Percentiles rank a stretch among this genome's conserved stretches.
Evolutionary conservation across 2,797 vertebrate genomes (phyloP).

Genomic region (Sebastes paucispinis): DNA sequence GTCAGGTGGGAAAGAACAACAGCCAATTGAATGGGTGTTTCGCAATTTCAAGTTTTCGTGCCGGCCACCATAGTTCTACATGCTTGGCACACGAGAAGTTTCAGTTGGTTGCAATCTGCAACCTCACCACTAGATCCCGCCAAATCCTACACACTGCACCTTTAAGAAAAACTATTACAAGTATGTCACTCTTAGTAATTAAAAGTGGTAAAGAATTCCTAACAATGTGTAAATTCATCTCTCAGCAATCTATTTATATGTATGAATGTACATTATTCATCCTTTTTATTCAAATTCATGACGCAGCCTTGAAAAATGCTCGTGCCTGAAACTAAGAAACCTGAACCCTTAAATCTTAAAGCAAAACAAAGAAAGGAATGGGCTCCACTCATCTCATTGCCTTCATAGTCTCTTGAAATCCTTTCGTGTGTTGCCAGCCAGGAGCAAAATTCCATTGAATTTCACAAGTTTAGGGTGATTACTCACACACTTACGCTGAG

Average conservation of each 20-base stretch:
- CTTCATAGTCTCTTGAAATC: not conserved
- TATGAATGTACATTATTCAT: not conserved
- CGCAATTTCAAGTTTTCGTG: too few species aligned
- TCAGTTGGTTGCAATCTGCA: too few species aligned
- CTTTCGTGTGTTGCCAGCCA: not conserved
- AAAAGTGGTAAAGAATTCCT: too few species aligned
- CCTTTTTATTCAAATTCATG: not conserved
- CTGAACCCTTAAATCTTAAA: not conserved
- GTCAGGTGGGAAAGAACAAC: too few species aligned
- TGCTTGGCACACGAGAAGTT: too few species aligned
- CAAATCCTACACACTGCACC: too few species aligned
- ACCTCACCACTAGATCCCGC: too few species aligned
- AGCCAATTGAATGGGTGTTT: too few species aligned
- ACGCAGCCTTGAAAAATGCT: not conserved
- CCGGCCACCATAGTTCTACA: too few species aligned
- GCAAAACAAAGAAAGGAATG: not conserved
- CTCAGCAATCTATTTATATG: not conserved
- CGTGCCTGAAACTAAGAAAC: not conserved
- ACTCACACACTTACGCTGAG: not conserved
- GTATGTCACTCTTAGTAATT: not conserved
- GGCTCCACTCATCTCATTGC: not conserved
- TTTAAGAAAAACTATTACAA: not conserved
- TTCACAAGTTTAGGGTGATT: not conserved
- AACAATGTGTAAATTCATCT: too few species aligned
- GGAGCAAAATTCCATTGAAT: not conserved